These are phyloP conservation scores for Axea sp. DNA, from an alignment of 2,888 invertebrate species.

Conservation along the genomic window DNA sequence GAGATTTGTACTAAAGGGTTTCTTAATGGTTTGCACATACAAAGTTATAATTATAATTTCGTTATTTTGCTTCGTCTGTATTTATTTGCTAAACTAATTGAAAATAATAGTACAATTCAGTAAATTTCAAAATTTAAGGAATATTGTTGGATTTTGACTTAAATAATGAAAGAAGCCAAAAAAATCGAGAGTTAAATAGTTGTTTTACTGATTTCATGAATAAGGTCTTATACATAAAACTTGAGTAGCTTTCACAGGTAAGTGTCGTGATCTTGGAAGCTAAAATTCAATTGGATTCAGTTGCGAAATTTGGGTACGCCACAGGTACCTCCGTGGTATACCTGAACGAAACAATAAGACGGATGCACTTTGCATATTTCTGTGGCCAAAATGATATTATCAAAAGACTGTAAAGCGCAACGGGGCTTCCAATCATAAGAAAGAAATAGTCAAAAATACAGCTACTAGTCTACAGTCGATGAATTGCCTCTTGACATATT, in stretches of 20 bases:
- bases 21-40: too few relatives aligned
- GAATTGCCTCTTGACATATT: conserved; percentile 42
- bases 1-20: too few relatives aligned
- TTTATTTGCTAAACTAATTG: too few relatives aligned
- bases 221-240: not conserved
- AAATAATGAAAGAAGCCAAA: too few relatives aligned
- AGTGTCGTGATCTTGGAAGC: conserved; percentile 21
- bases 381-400: conserved; percentile 69
- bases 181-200: too few relatives aligned
- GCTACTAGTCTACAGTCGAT: conserved; percentile 37
- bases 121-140: too few relatives aligned
- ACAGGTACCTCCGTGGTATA: conserved; percentile 58
- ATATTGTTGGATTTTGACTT: too few relatives aligned
- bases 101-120: too few relatives aligned
- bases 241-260: conserved; percentile 5
- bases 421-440: conserved; percentile 60
- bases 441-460: conserved; percentile 64
- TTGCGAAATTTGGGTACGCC: conserved; percentile 72
- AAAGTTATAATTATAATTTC: too few relatives aligned
- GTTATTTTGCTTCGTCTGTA: too few relatives aligned
- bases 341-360: conserved; percentile 60
- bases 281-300: conserved; percentile 67
- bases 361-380: conserved; percentile 66
- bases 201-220: too few relatives aligned
- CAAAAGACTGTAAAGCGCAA: conserved; percentile 51